A percentile compares a stretch with the other conserved stretches of the same genome.
phyloP scores from a whole-genome alignment of 2,113 vertebrate genomes.

The Strix aluco region DNA sequence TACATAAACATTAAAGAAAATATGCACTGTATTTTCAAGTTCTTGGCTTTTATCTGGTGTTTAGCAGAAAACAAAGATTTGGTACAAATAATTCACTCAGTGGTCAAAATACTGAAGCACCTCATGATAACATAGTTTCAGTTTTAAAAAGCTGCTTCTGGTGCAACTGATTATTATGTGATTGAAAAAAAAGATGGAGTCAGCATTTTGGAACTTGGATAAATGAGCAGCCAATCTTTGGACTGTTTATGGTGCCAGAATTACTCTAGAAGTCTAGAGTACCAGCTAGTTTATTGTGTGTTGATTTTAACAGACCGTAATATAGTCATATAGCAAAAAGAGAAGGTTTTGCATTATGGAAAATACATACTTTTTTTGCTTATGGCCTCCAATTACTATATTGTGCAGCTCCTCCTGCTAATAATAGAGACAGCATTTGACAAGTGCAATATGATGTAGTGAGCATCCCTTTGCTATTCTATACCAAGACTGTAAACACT shows the following conservation, averaged over 20 bases:
- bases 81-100: not conserved
- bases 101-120: not conserved
- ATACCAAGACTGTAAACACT: not conserved
- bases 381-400: not conserved
- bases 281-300: not conserved
- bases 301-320: not conserved
- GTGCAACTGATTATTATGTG: slow-evolving; percentile 25
- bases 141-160: slow-evolving; percentile 19
- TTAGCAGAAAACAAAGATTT: slow-evolving; percentile 15
- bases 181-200: slow-evolving; percentile 32
- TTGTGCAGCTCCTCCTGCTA: not conserved
- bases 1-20: not conserved
- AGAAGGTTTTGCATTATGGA: not conserved
- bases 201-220: slow-evolving; percentile 17
- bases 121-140: not conserved
- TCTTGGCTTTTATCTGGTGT: not conserved
- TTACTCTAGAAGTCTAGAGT: slow-evolving; percentile 6
- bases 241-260: not conserved
- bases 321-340: slow-evolving; percentile 5
- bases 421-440: not conserved
- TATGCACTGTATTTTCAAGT: not conserved
- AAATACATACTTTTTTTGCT: not conserved
- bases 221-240: not conserved
- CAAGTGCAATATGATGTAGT: not conserved
- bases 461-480: not conserved